A percentile compares a stretch with the other conserved stretches of the same genome.
phyloP scores from a whole-genome alignment of 2,113 vertebrate species.

The Scytalopus superciliaris region DNA sequence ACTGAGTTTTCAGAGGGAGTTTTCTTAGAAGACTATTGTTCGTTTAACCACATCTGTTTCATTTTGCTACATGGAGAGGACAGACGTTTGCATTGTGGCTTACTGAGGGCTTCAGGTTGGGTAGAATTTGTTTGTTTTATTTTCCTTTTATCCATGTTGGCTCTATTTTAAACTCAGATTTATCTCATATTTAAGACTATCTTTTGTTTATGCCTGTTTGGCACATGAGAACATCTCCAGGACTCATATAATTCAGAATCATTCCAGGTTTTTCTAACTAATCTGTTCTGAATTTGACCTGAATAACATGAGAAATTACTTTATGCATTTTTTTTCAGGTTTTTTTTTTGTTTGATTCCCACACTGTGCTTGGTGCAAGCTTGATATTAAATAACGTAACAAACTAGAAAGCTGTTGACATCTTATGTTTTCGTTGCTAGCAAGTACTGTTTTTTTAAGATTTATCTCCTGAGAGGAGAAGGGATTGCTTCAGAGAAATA shows the following conservation, averaged over 20 bases:
- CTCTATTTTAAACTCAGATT: neutral
- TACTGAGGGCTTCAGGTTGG: neutral
- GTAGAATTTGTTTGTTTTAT: neutral
- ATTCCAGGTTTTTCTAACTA: conserved; percentile 7
- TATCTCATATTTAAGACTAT: neutral
- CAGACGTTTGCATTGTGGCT: neutral
- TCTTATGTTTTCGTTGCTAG: neutral
- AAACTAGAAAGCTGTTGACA: conserved; percentile 25
- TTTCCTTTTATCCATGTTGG: neutral
- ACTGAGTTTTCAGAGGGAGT: neutral
- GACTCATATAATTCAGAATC: conserved; percentile 2
- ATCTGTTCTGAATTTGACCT: neutral
- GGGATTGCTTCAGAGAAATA: conserved; percentile 28
- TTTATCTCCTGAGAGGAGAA: conserved; percentile 32
- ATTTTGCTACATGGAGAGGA: neutral
- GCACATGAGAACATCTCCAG: neutral
- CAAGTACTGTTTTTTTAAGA: conserved; percentile 44
- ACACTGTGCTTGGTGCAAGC: neutral
- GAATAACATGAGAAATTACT: neutral
- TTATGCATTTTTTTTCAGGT: neutral
- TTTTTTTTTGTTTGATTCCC: neutral
- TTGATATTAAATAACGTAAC: neutral
- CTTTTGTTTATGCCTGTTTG: conserved; percentile 37
- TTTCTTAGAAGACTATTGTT: neutral
- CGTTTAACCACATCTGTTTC: neutral